Conservation (phyloP, 2,113 vertebrate species). For the Ciconia boyciana region DNA sequence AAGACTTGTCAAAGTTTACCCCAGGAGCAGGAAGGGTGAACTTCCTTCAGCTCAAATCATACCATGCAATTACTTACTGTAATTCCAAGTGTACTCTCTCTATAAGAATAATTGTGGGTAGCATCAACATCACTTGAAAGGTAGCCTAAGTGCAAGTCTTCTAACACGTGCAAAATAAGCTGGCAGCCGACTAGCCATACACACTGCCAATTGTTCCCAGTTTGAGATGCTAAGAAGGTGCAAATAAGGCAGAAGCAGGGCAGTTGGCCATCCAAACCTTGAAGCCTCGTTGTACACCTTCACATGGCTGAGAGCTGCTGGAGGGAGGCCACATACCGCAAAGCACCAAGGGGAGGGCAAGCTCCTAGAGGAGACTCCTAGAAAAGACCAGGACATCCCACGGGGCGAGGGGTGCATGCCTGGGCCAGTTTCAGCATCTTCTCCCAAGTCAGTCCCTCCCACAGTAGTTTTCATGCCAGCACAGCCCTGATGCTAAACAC, state of each 20-base stretch:
- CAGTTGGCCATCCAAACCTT: neutral
- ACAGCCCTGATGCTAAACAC: neutral
- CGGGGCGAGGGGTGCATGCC: accelerated
- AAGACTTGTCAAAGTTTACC: neutral
- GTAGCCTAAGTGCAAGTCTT: neutral
- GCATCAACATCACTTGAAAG: neutral
- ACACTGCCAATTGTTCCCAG: neutral
- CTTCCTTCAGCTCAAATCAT: neutral
- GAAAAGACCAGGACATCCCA: neutral
- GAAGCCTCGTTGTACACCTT: accelerated
- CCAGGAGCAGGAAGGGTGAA: neutral
- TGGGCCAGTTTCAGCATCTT: neutral
- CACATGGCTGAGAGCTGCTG: neutral
- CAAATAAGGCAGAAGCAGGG: neutral
- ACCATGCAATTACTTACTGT: neutral
- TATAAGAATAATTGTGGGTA: neutral
- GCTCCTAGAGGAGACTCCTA: neutral
- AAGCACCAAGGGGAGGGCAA: neutral
- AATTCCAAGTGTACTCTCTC: neutral
- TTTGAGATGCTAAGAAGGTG: neutral
- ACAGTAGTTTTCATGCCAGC: neutral
- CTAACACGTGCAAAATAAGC: neutral
- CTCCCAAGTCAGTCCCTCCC: neutral
- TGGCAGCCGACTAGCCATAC: neutral
- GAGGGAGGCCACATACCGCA: neutral